Evolutionary conservation across 2,797 vertebrate genomes (phyloP).

Genomic region (Anabacerthia variegaticeps): DNA sequence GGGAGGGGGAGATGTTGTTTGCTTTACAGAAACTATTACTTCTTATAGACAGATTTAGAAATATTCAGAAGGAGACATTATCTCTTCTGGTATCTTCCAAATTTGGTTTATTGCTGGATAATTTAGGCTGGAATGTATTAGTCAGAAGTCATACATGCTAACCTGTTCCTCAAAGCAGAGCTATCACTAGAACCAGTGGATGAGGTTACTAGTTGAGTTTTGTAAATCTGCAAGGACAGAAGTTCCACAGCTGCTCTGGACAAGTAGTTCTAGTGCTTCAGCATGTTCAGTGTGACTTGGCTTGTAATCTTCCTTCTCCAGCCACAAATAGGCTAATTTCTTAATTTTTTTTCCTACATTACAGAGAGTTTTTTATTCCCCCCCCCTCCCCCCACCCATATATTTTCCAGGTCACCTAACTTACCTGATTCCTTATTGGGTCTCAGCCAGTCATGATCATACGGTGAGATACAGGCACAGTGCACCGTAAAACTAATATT

Average conservation of each 20-base stretch:
- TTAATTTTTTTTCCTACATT: background rate
- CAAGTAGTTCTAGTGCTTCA: background rate
- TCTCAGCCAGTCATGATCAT: background rate
- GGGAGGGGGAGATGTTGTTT: background rate
- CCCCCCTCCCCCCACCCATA: background rate
- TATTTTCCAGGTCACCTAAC: background rate
- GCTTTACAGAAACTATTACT: background rate
- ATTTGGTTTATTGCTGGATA: background rate
- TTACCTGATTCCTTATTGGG: background rate
- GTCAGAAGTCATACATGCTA: background rate
- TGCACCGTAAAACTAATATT: background rate
- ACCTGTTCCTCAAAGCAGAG: background rate
- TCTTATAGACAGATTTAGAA: background rate
- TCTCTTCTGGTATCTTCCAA: background rate
- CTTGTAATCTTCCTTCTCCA: background rate
- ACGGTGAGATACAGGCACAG: background rate
- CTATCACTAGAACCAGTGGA: background rate
- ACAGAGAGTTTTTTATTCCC: background rate
- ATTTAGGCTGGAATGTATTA: background rate
- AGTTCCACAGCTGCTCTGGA: background rate
- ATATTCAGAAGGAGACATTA: background rate
- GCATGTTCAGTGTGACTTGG: fast-evolving
- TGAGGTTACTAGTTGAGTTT: background rate
- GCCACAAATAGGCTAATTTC: background rate
- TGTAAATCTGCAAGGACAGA: background rate